Evolutionary conservation across 64 coral and sea anemone species (phyloP), one percentile per base, ranked within the genome.

Genomic region (Cladopsammia gracilis): DNA sequence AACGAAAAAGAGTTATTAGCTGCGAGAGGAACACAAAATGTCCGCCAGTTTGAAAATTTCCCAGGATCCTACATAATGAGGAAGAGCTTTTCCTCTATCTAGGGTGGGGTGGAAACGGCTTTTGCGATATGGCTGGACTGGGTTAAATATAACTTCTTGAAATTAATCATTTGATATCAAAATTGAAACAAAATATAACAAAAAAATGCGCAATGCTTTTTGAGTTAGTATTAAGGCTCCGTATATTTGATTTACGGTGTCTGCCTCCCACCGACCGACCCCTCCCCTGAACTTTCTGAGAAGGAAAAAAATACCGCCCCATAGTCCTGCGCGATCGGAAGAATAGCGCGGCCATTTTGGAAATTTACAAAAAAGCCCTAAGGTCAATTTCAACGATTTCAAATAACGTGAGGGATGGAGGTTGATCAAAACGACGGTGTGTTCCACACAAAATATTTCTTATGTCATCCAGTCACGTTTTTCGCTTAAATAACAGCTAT

Each of bases 321-420:
- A 94, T 61, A 66, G 58, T 72, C 25, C 75, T 50, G 16, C 56
- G 71, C 11, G 64, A 97, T 90, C 96, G 82, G 82, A 94, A 94
- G 71, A 87, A 10, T 48, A 62, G 95, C 95, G 95, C 96, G 92
- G 88, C 96, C 96, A 98, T 98, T 91, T 94, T 94, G 64, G 88
- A 88, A 87, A 69, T 58, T 78, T 84, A 92, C 78, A 79, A 62
- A 64, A 49, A 66, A 11, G 18, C 14, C 54, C 34, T 34, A 25
- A 80, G 58, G 58, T 64, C 59, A 44, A 83, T 83, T 67, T 84
- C 80, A 66, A 67, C 53, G 53, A 56, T 12, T 56, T 56, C 53
- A 56, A 62, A 3, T 20, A 51, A 53, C 49, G 70, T 43, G 56
- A 49, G 20, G 15, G 3, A 93, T 93, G 91, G 91, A 93, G 1